These are phyloP conservation scores for Calliopsis andreniformis DNA, from an alignment of 1,140 invertebrate genomes.

Conservation along the genomic window DNA sequence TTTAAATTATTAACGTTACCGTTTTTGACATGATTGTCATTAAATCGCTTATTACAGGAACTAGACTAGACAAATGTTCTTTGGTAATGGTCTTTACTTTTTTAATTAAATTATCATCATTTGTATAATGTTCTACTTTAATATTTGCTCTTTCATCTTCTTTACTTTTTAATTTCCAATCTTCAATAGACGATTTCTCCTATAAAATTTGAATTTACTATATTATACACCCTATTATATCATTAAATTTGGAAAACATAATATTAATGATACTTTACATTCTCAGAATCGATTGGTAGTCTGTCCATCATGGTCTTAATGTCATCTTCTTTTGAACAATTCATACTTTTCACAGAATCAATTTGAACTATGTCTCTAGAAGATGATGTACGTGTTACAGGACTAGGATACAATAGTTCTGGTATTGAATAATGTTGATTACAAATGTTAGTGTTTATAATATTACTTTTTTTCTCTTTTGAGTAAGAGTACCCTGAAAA, in stretches of 20 bases:
- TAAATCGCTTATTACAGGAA: constrained; percentile 74
- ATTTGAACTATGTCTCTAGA: constrained; percentile 47
- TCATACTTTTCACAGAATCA: constrained; percentile 35
- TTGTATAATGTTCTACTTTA: constrained; percentile 21
- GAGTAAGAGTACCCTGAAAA: constrained; percentile 53
- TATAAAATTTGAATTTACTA: too few relatives aligned
- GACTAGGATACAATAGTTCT: constrained; percentile 60
- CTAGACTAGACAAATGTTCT: constrained; percentile 68
- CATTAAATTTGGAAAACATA: constrained; percentile 37
- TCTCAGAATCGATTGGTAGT: constrained; percentile 71
- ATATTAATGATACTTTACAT: constrained; percentile 60
- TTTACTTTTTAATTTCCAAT: constrained; percentile 30
- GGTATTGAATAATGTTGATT: constrained; percentile 54
- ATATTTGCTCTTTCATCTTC: constrained; percentile 42
- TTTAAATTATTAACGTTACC: constrained; percentile 46
- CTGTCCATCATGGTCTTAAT: constrained; percentile 78
- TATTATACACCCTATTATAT: too few relatives aligned
- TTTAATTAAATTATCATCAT: constrained; percentile 46
- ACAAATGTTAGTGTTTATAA: constrained; percentile 8
- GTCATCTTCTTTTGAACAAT: constrained; percentile 75
- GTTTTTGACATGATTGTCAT: constrained; percentile 68
- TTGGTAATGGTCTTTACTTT: constrained; percentile 54
- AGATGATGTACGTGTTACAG: constrained; percentile 51
- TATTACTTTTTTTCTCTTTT: constrained; percentile 54
- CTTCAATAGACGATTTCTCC: constrained; percentile 45